phyloP scores from a whole-genome alignment of 2,888 invertebrate genomes.

The Synanthedon myopaeformis region DNA sequence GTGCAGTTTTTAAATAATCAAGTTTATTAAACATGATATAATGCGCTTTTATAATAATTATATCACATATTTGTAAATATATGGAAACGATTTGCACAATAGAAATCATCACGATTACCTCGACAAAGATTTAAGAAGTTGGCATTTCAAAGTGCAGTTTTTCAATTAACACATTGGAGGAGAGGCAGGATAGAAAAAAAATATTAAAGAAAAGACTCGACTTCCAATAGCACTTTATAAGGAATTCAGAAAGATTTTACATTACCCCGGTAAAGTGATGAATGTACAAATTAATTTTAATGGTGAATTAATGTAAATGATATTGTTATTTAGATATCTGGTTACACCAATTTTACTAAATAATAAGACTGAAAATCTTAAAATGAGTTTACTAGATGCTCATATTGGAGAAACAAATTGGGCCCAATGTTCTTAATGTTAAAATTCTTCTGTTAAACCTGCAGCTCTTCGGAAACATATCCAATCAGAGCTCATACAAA shows the following conservation, averaged over 20 bases:
- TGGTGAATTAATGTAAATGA: slow-evolving; percentile 58
- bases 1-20: no score
- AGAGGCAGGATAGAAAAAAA: slow-evolving; percentile 41
- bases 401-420: slow-evolving; percentile 56
- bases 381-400: slow-evolving; percentile 62
- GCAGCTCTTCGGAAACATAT: slow-evolving; percentile 93
- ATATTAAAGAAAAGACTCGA: slow-evolving; percentile 37
- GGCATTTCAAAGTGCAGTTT: slow-evolving; percentile 71
- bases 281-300: slow-evolving; percentile 70
- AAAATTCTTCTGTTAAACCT: slow-evolving; percentile 89
- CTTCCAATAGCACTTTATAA: slow-evolving; percentile 42
- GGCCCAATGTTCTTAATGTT: slow-evolving; percentile 89
- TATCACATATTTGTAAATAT: slow-evolving; percentile 45
- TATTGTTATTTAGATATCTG: slow-evolving; percentile 54
- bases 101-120: slow-evolving; percentile 81
- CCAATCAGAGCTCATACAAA: slow-evolving; percentile 87
- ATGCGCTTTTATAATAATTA: background rate
- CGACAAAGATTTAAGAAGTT: slow-evolving; percentile 95
- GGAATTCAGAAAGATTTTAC: slow-evolving; percentile 49
- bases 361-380: slow-evolving; percentile 68
- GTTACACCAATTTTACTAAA: slow-evolving; percentile 66
- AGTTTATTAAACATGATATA: background rate
- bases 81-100: slow-evolving; percentile 64
- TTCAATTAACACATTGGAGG: slow-evolving; percentile 41
- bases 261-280: slow-evolving; percentile 30